Evolutionary conservation across 2,888 invertebrate genomes (phyloP), one percentile per base, ranked within the genome.

Genomic region (Lydus trimaculatus): DNA sequence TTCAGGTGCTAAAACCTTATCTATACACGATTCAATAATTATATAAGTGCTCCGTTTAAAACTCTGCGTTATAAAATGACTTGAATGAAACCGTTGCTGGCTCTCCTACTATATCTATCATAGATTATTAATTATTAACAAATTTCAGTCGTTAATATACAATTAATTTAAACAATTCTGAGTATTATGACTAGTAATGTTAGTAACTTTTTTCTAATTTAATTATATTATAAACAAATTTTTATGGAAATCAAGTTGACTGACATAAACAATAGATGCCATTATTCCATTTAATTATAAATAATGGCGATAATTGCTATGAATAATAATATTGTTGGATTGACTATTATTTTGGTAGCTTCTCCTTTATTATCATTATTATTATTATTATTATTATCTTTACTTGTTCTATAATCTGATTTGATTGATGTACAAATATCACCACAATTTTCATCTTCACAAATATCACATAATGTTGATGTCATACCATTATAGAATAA

Each of bases 381-480:
- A 11, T 48, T 48, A 58, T 56, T 31, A 58, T 59, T 56, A 56
- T 70, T 65, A 2, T 61, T 56, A 28, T 61, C 63, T 31, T 60
- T 70, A 23, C 56, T 66, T 48, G 8, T 43, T 48, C 56, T 66
- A 43, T 65, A 62, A 23, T 66, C 67, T 94, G 94, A 65, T 72
- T 61, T 71, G 72, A 48, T 65, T 25, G 82, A 81, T 31, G 83
- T 79, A 76, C 89, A 89, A 3, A 86, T 84, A 75, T 87, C 83
- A 43, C 85, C 86, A 74, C 90, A 90, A 75, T 90, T 89, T 68
- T 90, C 90, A 56, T 88, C 89, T 77, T 94, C 93, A 81, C 96
- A 96, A 79, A 95, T 92, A 85, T 95, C 95, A 83, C 95, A 96
- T 20, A 94, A 87, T 1, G 91, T 91, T 39, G 92, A 89, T 70